Evolutionary conservation across 2,888 invertebrate species (phyloP), one percentile per base, ranked within the genome.

Genomic region (Tribolium freemani): DNA sequence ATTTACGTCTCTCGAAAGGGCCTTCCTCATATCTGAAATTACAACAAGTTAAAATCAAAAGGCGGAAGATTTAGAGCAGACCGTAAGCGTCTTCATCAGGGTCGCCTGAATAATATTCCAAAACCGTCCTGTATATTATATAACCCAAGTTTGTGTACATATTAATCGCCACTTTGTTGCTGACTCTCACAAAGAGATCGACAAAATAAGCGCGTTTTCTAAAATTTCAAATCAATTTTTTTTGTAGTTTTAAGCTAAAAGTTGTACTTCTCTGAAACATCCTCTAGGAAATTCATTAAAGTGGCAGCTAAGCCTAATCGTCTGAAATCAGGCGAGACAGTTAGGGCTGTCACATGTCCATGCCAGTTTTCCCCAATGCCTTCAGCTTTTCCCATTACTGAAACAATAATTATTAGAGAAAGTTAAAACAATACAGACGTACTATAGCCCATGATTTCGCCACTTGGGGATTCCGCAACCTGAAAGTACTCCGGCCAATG

Each of bases 401-500:
- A 75, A 90, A 87, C 13, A 66, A 45, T 13, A 16, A 13, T 50
- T 11, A 31, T 10, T 72, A 16, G 11, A 31, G 1, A 21, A 6
- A 53, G 31, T 45, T 51, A 31, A 38, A 46, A 45, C 11, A 21
- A 57, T 21, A 48, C 11, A 72, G 3, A 90, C 93, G 91, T 89
- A 98, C 98, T 98, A 85, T 99, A 99, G 76, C 99, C 99, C 97
- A 99, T 98, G 73, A 99, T 96, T 88, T 96, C 94, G 2, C 97
- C 98, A 86, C 93, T 94, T 3, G 98, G 96, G 11, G 98, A 95
- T 89, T 98, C 98, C 2, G 97, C 97, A 11, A 97, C 95, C 90
- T 97, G 96, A 86, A 99, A 98, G 87, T 97, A 99, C 87, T 99
- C 99, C 0, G 99, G 98, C 98, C 98, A 99, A 84, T 97, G 96